Base-by-base conservation (phyloP, 1,140 invertebrate species). In the Solenopsis fugax region DNA sequence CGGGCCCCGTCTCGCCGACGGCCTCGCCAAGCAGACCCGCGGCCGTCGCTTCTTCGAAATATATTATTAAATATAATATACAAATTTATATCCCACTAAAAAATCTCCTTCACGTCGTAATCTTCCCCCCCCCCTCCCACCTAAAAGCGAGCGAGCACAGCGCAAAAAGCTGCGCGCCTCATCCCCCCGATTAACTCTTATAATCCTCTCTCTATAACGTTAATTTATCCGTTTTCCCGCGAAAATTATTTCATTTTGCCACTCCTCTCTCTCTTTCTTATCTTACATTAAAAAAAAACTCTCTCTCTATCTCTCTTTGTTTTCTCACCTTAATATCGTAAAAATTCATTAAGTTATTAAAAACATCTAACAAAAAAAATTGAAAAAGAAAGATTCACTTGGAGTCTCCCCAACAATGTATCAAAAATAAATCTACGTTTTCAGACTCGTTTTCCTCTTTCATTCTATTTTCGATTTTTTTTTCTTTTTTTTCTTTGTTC, bases 31-130 rank as follows among this genome's bases (percentile, higher is more conserved):
- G 48, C 80, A 62, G 80, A 62, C 69, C 86, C 85, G 73, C 69
- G 62, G 71, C 87, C 76, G 10, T 86, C 93, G 91, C 64, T 90
- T 90, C 86, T 73, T 93, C 92, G 91, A 93, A 95, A 95, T 95
- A 95, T 95, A 95, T 95, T 95, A 95, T 95, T 95, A 95, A 94
- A 93, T 95, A 95, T 95, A 95, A 93, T 94, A 95, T 95, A 95
- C 94, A 95, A 84, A 95, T 95, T 95, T 94, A 95, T 54, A 58
- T 92, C 93, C 92, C 88, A 91, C 94, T 94, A 94, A 95, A 95
- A 94, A 95, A 94, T 92, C 90, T 93, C 92, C 91, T 92, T 92
- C 93, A 45, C 16, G 60, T 78, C 77, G 56, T 71, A 56, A 73
- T 60, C 64, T 48, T 37, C 90, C 18, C 86, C 86, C 80, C 65